A percentile compares a stretch with the other conserved stretches of the same genome.
These are phyloP conservation scores for Mystacides longicornis DNA, from an alignment of 2,888 invertebrate genomes.

Conservation along the genomic window DNA sequence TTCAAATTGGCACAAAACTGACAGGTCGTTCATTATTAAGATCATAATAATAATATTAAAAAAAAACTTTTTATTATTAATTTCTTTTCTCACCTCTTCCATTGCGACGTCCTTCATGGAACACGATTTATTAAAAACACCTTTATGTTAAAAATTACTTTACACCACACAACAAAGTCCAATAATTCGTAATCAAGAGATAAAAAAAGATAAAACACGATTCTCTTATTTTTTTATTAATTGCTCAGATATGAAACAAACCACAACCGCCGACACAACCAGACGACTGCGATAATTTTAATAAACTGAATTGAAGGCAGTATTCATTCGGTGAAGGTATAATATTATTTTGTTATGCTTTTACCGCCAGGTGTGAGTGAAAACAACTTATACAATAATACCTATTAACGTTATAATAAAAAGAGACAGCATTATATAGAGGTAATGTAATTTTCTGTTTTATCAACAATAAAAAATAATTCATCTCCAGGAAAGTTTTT, in stretches of 20 bases:
- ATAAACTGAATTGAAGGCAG: slow-evolving; percentile 3
- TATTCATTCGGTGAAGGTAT: not conserved
- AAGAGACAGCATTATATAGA: not conserved
- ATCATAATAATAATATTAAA: not conserved
- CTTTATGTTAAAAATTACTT: not conserved
- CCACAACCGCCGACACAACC: not conserved
- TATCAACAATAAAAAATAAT: slow-evolving; percentile 13
- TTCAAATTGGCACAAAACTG: slow-evolving; percentile 21
- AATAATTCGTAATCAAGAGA: not conserved
- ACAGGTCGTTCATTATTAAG: not conserved
- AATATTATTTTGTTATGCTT: slow-evolving; percentile 19
- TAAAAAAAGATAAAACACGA: slow-evolving; percentile 11
- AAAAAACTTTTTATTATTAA: slow-evolving; percentile 8
- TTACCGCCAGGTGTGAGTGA: slow-evolving; percentile 13
- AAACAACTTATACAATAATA: slow-evolving; percentile 3
- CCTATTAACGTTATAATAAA: not conserved
- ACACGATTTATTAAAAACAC: not conserved
- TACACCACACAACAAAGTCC: not conserved
- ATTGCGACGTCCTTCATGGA: slow-evolving; percentile 21
- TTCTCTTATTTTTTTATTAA: slow-evolving; percentile 4
- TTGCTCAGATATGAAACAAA: slow-evolving; percentile 4
- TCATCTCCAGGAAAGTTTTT: not conserved
- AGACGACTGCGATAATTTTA: slow-evolving; percentile 21
- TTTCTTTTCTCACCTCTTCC: slow-evolving; percentile 20
- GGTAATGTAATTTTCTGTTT: slow-evolving; percentile 1